These are phyloP conservation scores for Orgyia antiqua DNA, from an alignment of 2,888 invertebrate species.

Conservation along the genomic window DNA sequence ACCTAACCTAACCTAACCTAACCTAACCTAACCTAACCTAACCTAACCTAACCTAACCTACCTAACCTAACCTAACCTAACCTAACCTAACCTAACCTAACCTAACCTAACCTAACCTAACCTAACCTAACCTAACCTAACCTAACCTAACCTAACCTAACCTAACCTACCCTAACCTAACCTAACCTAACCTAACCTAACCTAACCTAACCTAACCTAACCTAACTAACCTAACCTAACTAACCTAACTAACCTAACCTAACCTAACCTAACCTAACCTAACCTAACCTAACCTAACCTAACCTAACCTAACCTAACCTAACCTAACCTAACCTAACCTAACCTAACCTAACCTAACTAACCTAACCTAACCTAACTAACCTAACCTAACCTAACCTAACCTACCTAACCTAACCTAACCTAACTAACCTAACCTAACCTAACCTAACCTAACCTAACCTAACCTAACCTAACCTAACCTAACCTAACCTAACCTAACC, in stretches of 20 bases:
- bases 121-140: constrained; percentile 7
- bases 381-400: constrained; percentile 6
- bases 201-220: constrained; percentile 6
- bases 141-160: constrained; percentile 7
- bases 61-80: constrained; percentile 7
- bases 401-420: constrained; percentile 6
- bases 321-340: constrained; percentile 6
- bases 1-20: constrained; percentile 7
- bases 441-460: constrained; percentile 6
- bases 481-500: constrained; percentile 6
- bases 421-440: constrained; percentile 6
- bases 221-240: constrained; percentile 6
- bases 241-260: constrained; percentile 6
- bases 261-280: constrained; percentile 6
- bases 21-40: constrained; percentile 7
- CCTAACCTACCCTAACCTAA: constrained; percentile 7
- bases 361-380: constrained; percentile 6
- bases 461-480: constrained; percentile 6
- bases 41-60: constrained; percentile 7
- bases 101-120: constrained; percentile 7
- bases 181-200: constrained; percentile 7
- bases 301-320: constrained; percentile 6
- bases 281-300: constrained; percentile 6
- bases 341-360: constrained; percentile 6
- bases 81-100: constrained; percentile 7